Evolutionary conservation across 2,888 invertebrate genomes (phyloP), one percentile per base, ranked within the genome.

Genomic region (Icerya purchasi): DNA sequence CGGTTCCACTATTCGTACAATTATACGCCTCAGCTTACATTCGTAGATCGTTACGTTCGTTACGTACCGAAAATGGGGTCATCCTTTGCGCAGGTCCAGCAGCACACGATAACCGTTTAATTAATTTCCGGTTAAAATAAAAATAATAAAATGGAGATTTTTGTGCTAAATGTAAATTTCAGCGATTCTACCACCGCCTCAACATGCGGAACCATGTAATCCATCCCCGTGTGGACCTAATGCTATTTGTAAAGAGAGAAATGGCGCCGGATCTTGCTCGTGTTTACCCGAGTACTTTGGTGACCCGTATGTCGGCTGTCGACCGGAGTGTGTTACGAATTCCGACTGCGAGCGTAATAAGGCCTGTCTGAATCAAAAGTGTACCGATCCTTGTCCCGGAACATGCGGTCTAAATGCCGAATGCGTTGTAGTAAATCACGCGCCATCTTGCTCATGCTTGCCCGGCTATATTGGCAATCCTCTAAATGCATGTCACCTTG

Each of bases 261-360:
- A 84, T 68, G 84, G 83, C 65, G 82, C 82, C 60, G 88, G 87
- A 54, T 85, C 88, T 63, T 90, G 89, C 71, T 77, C 79, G 63
- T 90, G 89, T 73, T 74, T 86, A 64, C 78, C 82, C 61, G 86
- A 86, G 67, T 89, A 86, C 71, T 83, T 81, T 67, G 89, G 90
- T 57, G 87, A 89, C 74, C 89, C 89, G 1, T 87, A 89, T 68
- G 75, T 83, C 53, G 84, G 85, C 68, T 90, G 90, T 71, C 77
- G 86, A 69, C 89, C 89, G 23, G 88, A 90, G 76, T 90, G 90
- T 70, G 81, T 87, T n/a, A 78, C 84, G 66, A 89, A 89, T 70
- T 81, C 84, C 8, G 89, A 91, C 68, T 91, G 90, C 72, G 76
- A 81, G 3, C 78, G 78, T 68, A 78, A 80, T 65, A 82, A 78